phyloP scores from a whole-genome alignment of 2,113 vertebrate species.

The Limanda limanda region DNA sequence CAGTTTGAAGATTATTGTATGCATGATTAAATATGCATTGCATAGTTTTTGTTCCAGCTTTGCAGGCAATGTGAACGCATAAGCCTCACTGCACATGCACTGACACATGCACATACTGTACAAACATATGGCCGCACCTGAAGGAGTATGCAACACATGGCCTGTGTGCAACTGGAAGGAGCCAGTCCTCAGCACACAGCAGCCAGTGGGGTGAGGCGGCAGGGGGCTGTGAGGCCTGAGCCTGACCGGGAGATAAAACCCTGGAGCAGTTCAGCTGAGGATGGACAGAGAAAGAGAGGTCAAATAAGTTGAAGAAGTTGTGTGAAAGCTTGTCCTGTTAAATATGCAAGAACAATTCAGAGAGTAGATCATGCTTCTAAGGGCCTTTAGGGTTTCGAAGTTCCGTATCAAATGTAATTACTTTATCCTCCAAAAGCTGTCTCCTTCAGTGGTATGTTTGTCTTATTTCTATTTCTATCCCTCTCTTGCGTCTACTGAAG shows the following conservation, averaged over 20 bases:
- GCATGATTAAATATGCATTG: slow-evolving; percentile 72
- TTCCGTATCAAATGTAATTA: background rate
- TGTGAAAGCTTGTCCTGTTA: background rate
- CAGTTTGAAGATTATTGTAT: slow-evolving; percentile 60
- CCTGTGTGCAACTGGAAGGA: slow-evolving; percentile 59
- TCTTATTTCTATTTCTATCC: background rate
- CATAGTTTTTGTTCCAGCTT: slow-evolving; percentile 52
- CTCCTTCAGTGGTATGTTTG: background rate
- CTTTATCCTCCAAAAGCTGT: background rate
- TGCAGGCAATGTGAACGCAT: slow-evolving; percentile 44
- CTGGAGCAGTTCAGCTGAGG: slow-evolving; percentile 76
- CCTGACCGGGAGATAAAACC: slow-evolving; percentile 65
- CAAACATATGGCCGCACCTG: slow-evolving; percentile 70
- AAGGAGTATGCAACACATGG: slow-evolving; percentile 82
- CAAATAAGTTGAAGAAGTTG: slow-evolving; percentile 23
- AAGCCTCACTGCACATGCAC: slow-evolving; percentile 29
- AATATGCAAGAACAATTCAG: slow-evolving; percentile 22
- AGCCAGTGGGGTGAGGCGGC: slow-evolving; percentile 64
- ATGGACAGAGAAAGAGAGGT: slow-evolving; percentile 22
- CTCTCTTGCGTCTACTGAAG: background rate
- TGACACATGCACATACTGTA: slow-evolving; percentile 21
- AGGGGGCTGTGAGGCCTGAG: slow-evolving; percentile 43
- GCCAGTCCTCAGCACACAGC: slow-evolving; percentile 80
- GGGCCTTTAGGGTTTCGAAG: background rate
- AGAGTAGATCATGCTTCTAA: background rate